These are phyloP conservation scores for Megathymus violae DNA, from an alignment of 1,140 invertebrate genomes.

Conservation along the genomic window DNA sequence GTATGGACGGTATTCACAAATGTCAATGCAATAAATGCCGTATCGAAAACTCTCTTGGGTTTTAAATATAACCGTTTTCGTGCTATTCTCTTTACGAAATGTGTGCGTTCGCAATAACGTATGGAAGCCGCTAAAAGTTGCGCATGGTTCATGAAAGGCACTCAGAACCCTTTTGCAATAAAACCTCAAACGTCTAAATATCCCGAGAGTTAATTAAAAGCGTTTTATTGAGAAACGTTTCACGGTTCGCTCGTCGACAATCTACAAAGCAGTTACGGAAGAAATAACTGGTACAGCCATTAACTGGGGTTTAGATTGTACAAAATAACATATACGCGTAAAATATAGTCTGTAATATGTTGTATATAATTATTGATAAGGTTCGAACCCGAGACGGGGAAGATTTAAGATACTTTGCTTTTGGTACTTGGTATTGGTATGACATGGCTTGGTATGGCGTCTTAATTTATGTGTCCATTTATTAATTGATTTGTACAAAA, in stretches of 20 bases:
- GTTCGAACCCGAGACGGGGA: too few species aligned
- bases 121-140: constrained; percentile 16
- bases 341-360: too few species aligned
- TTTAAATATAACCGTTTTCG: neutral
- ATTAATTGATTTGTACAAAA: too few species aligned
- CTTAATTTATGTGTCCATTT: too few species aligned
- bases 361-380: too few species aligned
- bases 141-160: constrained; percentile 35
- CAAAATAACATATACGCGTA: neutral
- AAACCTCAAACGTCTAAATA: constrained; percentile 37
- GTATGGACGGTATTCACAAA: too few species aligned
- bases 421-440: too few species aligned
- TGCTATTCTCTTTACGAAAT: constrained; percentile 28
- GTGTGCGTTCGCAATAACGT: constrained; percentile 19
- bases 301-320: constrained; percentile 20
- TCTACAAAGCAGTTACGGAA: constrained; percentile 29
- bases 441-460: too few species aligned
- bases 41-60: neutral
- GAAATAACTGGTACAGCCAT: constrained; percentile 21
- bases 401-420: too few species aligned
- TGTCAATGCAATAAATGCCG: neutral
- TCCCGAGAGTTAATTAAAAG: constrained; percentile 41
- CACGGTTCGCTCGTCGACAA: constrained; percentile 43
- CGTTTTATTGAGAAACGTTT: constrained; percentile 53
- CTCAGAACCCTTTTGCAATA: constrained; percentile 40